Base-by-base conservation (phyloP, 2,888 invertebrate species). In the Busseola fusca region DNA sequence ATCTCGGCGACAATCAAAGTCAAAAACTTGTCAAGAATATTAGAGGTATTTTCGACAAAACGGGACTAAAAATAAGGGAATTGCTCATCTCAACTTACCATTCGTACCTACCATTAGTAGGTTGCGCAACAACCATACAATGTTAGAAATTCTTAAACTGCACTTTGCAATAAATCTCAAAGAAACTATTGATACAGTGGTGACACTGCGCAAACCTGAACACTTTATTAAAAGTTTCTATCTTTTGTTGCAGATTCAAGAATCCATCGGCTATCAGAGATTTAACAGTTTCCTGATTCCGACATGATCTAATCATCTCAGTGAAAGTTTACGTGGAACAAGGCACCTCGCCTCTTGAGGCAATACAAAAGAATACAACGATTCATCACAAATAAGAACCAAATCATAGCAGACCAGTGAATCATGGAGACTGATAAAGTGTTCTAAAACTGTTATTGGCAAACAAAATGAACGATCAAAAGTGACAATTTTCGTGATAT, bases 381-480 rank as follows among this genome's bases (percentile, higher is more conserved):
- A 87, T 81, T 86, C 89, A 90, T 89, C 88, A 88, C 89, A 90
- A 89, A 78, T 81, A 83, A 54, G 76, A 84, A 82, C 70, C 80
- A 86, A 87, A 82, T 78, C 81, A 82, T 57, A 82, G 84, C 85
- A 84, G 82, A 89, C 88, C 87, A 89, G 86, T 88, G 42, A 85
- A 87, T 83, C 81, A 79, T 86, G 83, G 88, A 90, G 89, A 90
- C 89, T 90, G 89, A 89, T 83, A 82, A 56, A 83, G 87, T 89
- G 89, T 90, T 89, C 86, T 87, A 85, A 87, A 88, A 85, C 85
- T 86, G 78, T 88, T 89, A 86, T 88, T 88, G 89, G 87, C 87
- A 87, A 87, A 78, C 81, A 84, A 86, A 86, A 86, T 87, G 84
- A 80, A 89, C 87, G 80, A 89, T 83, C 86, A 86, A 87, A 86